Conservation (phyloP, 2,888 invertebrate genomes). For the Oxytorus armatus region DNA sequence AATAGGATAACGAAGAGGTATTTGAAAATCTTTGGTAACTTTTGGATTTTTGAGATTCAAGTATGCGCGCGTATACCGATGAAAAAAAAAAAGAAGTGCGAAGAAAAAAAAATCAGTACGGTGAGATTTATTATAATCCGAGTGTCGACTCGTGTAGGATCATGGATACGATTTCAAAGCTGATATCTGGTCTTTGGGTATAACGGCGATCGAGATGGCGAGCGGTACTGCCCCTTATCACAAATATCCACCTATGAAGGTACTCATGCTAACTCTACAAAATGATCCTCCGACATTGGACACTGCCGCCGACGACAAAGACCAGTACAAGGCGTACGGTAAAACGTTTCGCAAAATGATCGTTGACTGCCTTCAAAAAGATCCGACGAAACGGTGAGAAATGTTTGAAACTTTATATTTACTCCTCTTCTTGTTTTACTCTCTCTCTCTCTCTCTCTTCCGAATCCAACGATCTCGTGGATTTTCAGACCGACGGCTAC, state of each 20-base stretch:
- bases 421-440: too few species aligned
- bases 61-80: too few species aligned
- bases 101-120: neutral
- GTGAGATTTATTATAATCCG: slow-evolving; percentile 74
- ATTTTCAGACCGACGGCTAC: slow-evolving; percentile 93
- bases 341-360: slow-evolving; percentile 99
- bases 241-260: slow-evolving; percentile 99
- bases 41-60: neutral
- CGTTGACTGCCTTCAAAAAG: slow-evolving; percentile 97
- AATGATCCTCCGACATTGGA: slow-evolving; percentile 99
- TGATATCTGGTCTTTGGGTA: slow-evolving; percentile 97
- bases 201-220: slow-evolving; percentile 99
- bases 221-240: slow-evolving; percentile 99
- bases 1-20: too few species aligned
- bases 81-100: too few species aligned
- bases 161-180: slow-evolving; percentile 99
- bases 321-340: slow-evolving; percentile 98
- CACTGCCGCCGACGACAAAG: slow-evolving; percentile 97
- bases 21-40: neutral
- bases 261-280: slow-evolving; percentile 98
- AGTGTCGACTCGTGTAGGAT: slow-evolving; percentile 86
- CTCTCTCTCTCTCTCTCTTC: too few species aligned
- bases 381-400: slow-evolving; percentile 92
- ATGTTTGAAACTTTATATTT: too few species aligned
- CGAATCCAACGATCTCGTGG: too few species aligned